phyloP scores from a whole-genome alignment of 30 jellyfish, hydroid and myxozoan genomes.

The Turritopsis dohrnii region DNA sequence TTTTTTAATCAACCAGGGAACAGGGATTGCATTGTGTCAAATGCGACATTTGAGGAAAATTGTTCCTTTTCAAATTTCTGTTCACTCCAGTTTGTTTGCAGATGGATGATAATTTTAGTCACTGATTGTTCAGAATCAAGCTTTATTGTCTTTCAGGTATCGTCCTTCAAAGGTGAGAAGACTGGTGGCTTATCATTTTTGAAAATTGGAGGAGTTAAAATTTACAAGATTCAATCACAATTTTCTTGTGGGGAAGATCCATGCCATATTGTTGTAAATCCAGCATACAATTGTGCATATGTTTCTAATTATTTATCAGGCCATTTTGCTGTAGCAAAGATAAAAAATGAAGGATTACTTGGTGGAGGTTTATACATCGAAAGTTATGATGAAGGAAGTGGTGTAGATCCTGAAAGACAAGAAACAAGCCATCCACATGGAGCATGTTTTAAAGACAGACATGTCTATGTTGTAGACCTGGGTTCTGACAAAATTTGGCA shows the following conservation, averaged over 20 bases:
- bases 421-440: conserved; percentile 41
- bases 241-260: conserved; percentile 43
- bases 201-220: neutral
- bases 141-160: conserved; percentile 17
- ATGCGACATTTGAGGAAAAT: too few species aligned
- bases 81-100: too few species aligned
- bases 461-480: conserved; percentile 36
- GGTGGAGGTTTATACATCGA: conserved; percentile 30
- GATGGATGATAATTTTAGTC: too few species aligned
- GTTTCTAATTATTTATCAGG: conserved; percentile 34
- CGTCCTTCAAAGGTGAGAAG: conserved; percentile 24
- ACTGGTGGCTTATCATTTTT: conserved; percentile 32
- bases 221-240: conserved; percentile 21
- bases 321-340: conserved; percentile 31
- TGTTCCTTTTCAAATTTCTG: too few species aligned
- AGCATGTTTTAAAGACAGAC: conserved; percentile 21
- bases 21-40: too few species aligned
- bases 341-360: conserved; percentile 15
- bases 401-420: conserved; percentile 24
- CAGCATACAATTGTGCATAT: conserved; percentile 12
- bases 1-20: too few species aligned
- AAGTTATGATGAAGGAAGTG: conserved; percentile 34
- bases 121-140: too few species aligned
- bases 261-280: conserved; percentile 7
- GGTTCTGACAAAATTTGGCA: conserved; percentile 40